A percentile compares a stretch with the other conserved stretches of the same genome.
Conservation (phyloP, 2,113 vertebrate species). For the Nothobranchius kuhntae region DNA sequence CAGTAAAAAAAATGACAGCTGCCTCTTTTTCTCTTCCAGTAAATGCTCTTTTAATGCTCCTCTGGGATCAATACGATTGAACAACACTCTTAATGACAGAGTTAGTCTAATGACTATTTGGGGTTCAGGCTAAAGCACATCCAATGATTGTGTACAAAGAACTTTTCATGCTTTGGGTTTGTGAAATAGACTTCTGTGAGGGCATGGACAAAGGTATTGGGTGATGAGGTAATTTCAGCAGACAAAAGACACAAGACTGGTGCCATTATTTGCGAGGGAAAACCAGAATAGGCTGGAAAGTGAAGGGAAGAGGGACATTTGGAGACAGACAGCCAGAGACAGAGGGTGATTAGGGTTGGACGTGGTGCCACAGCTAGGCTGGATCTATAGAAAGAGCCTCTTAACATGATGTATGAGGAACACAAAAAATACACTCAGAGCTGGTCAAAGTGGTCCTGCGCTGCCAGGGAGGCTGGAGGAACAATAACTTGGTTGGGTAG, state of each 20-base stretch:
- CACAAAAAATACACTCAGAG: constrained; percentile 30
- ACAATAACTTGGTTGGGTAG: constrained; percentile 16
- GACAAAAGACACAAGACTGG: constrained; percentile 37
- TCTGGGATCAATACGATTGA: constrained; percentile 48
- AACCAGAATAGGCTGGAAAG: constrained; percentile 22
- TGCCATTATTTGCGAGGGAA: constrained; percentile 56
- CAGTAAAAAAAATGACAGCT: neutral
- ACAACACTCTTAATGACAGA: constrained; percentile 42
- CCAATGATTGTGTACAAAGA: constrained; percentile 11
- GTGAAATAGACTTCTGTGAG: constrained; percentile 32
- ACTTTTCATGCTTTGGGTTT: constrained; percentile 19
- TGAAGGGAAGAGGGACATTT: constrained; percentile 46
- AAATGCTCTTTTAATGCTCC: constrained; percentile 61
- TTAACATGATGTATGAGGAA: constrained; percentile 66
- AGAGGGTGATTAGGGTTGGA: constrained; percentile 73
- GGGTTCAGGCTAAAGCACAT: constrained; percentile 32
- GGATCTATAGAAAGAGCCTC: constrained; percentile 73
- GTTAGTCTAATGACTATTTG: constrained; percentile 53
- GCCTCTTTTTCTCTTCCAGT: constrained; percentile 8
- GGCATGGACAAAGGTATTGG: constrained; percentile 50
- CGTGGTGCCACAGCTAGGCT: constrained; percentile 63
- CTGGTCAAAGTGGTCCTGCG: constrained; percentile 19
- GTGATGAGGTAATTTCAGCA: constrained; percentile 50
- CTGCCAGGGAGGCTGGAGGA: constrained; percentile 30
- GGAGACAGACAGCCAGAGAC: constrained; percentile 65